phyloP scores from a whole-genome alignment of 2,797 vertebrate species.

The Psittacula echo region DNA sequence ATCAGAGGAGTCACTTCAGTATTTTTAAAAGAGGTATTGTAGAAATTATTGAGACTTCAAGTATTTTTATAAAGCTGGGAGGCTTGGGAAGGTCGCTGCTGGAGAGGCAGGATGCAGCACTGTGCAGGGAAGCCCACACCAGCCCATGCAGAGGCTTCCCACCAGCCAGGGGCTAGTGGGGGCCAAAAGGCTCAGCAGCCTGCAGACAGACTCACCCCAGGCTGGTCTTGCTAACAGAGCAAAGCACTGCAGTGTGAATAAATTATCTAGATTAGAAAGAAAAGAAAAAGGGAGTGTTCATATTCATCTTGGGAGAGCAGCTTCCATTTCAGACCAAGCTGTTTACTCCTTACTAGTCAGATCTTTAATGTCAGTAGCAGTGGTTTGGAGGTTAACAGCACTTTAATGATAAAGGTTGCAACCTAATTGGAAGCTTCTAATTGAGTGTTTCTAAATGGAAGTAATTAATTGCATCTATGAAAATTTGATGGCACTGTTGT shows the following conservation, averaged over 20 bases:
- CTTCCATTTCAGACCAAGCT: constrained; percentile 5
- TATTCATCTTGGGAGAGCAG: background rate
- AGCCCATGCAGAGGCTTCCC: background rate
- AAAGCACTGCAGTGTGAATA: background rate
- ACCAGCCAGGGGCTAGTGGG: rapidly evolving
- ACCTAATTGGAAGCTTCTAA: constrained; percentile 62
- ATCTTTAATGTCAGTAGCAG: constrained; percentile 12
- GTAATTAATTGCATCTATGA: constrained; percentile 60
- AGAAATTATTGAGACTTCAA: background rate
- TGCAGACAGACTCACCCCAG: rapidly evolving
- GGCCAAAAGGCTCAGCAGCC: background rate
- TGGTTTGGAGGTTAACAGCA: constrained; percentile 41
- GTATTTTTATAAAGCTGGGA: background rate
- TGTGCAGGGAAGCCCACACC: background rate
- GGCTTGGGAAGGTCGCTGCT: background rate
- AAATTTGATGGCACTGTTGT: constrained; percentile 62
- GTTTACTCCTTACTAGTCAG: background rate
- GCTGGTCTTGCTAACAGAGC: background rate
- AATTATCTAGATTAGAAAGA: background rate
- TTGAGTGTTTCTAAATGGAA: constrained; percentile 42
- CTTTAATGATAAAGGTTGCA: constrained; percentile 21
- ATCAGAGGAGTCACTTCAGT: background rate
- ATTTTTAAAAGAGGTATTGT: background rate
- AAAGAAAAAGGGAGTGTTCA: background rate
- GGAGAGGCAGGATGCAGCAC: rapidly evolving